These are phyloP conservation scores for Cyphomyrus discorhynchus DNA, from an alignment of 2,113 vertebrate genomes.

Conservation along the genomic window DNA sequence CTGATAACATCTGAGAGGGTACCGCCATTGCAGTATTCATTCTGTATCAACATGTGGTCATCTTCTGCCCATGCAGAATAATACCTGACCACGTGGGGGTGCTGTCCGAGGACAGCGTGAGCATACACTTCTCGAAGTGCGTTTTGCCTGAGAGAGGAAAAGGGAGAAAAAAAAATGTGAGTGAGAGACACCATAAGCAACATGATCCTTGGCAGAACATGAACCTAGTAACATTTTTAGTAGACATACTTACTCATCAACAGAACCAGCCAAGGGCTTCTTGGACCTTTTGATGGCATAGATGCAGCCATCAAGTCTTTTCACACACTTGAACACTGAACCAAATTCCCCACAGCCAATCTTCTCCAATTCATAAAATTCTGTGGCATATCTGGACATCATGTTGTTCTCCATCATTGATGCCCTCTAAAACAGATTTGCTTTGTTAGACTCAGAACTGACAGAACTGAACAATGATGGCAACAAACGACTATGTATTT, in stretches of 20 bases:
- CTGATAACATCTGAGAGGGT: conserved; percentile 86
- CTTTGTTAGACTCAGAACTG: background rate
- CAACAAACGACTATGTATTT: conserved; percentile 17
- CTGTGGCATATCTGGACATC: conserved; percentile 86
- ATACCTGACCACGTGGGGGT: conserved; percentile 92
- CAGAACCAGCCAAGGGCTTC: conserved; percentile 91
- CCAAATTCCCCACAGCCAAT: conserved; percentile 92
- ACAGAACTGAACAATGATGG: background rate
- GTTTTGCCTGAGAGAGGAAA: conserved; percentile 71
- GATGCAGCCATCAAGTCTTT: conserved; percentile 88
- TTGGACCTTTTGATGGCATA: conserved; percentile 92
- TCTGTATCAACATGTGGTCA: conserved; percentile 99
- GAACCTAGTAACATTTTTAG: background rate
- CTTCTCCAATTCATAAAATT: conserved; percentile 90
- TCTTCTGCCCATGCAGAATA: conserved; percentile 98
- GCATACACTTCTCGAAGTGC: conserved; percentile 94
- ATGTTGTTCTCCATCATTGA: conserved; percentile 96
- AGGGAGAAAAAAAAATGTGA: background rate
- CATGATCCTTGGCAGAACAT: no score
- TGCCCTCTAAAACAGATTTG: conserved; percentile 66
- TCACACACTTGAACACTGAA: conserved; percentile 90
- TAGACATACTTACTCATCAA: conserved; percentile 83
- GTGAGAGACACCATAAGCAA: background rate
- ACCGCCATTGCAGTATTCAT: conserved; percentile 96
- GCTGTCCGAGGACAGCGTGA: conserved; percentile 92